A percentile compares a stretch with the other conserved stretches of the same genome.
phyloP scores from a whole-genome alignment of 2,888 invertebrate genomes.

The Agrochola lota region DNA sequence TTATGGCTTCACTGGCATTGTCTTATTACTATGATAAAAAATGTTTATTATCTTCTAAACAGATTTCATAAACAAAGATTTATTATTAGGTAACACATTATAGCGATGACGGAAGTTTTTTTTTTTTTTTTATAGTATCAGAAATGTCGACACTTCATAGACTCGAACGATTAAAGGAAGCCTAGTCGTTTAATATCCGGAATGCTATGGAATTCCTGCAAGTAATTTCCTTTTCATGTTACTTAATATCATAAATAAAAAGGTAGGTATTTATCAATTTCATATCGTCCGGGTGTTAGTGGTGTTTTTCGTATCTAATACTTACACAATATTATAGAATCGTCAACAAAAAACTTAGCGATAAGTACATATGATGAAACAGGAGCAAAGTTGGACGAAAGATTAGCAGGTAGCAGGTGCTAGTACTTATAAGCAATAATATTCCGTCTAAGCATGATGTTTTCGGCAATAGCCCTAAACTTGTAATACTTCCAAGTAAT shows the following conservation, averaged over 20 bases:
- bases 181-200: conserved; percentile 53
- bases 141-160: conserved; percentile 10
- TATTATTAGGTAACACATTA: conserved; percentile 1
- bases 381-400: not conserved
- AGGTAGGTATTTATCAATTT: conserved; percentile 3
- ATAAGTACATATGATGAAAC: not conserved
- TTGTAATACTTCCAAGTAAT: not conserved
- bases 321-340: not conserved
- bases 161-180: conserved; percentile 39
- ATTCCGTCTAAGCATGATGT: not conserved
- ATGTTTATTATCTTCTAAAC: conserved; percentile 4
- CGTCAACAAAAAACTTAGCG: not conserved
- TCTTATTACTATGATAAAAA: not conserved
- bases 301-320: not conserved
- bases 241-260: not conserved
- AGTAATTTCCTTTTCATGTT: conserved; percentile 45
- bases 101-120: conserved; percentile 33
- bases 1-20: not conserved
- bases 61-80: conserved; percentile 26
- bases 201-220: conserved; percentile 20
- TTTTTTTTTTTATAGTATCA: conserved; percentile 23
- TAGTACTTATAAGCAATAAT: not conserved
- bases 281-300: conserved; percentile 4
- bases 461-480: not conserved
- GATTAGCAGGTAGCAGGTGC: not conserved